Evolutionary conservation across 2,113 vertebrate species (phyloP).

Genomic region (Crotalus viridis): DNA sequence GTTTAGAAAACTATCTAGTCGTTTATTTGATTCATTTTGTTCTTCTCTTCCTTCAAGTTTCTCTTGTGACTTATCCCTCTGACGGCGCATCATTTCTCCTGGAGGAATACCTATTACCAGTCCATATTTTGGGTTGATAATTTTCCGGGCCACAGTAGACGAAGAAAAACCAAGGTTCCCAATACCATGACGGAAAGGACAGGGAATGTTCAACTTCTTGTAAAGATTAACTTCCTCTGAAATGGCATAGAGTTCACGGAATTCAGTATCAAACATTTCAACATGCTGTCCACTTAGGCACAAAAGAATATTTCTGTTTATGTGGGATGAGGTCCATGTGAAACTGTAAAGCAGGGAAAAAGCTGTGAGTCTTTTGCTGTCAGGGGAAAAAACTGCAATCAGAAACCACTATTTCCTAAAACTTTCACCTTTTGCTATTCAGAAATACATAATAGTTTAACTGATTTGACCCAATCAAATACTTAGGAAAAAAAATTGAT

Average conservation of each 20-base stretch:
- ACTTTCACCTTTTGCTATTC: neutral
- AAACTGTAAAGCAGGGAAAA: slow-evolving; percentile 71
- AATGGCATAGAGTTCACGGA: slow-evolving; percentile 90
- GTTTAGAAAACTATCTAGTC: slow-evolving; percentile 72
- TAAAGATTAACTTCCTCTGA: slow-evolving; percentile 86
- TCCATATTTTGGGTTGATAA: slow-evolving; percentile 90
- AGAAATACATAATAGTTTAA: slow-evolving; percentile 4
- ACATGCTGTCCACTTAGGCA: slow-evolving; percentile 88
- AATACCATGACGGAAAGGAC: slow-evolving; percentile 43
- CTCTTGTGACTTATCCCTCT: slow-evolving; percentile 43
- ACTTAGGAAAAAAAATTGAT: neutral
- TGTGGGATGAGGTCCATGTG: slow-evolving; percentile 86
- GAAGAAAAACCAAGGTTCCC: slow-evolving; percentile 57
- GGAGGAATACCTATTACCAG: slow-evolving; percentile 75
- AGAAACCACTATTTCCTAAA: neutral
- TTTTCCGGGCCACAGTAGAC: slow-evolving; percentile 85
- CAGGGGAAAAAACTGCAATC: neutral
- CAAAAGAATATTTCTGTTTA: slow-evolving; percentile 90
- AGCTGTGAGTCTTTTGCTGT: slow-evolving; percentile 6
- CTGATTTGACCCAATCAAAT: neutral
- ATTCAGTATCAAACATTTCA: slow-evolving; percentile 88
- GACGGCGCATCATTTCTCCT: slow-evolving; percentile 73
- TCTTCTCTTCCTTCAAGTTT: slow-evolving; percentile 59
- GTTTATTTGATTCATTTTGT: slow-evolving; percentile 60
- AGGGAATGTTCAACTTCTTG: slow-evolving; percentile 75